Base-by-base conservation (phyloP, 2,797 vertebrate species). In the Oryzias dopingdopingensis region DNA sequence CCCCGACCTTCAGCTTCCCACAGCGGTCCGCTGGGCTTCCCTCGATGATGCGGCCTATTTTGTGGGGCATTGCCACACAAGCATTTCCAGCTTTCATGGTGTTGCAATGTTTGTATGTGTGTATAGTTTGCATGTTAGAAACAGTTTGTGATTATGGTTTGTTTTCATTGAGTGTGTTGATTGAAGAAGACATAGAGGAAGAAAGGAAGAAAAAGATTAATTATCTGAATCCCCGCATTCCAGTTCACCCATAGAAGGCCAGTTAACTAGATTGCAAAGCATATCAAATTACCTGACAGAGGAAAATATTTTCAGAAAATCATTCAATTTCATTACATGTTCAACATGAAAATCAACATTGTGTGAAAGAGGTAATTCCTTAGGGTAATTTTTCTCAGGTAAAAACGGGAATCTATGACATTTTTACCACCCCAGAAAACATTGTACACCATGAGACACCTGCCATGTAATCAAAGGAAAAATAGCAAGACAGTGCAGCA, bases 51-150 rank as follows among this genome's bases (percentile, higher is more conserved):
- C 97, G 95, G 85, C 97, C 97, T 96, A 99, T 99, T 98, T 99
- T 99, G 95, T 99, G 97, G 91, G 97, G 97, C 97, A 99, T 99
- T 92, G 96, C 97, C 94, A 98, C 97, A 95, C 96, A 98, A 88
- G 96, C 94, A 93, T 98, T 99, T 92, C 97, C 97, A 85, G 94
- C 96, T 99, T 93, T 94, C 61, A 70, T 90, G 62, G 46, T 12
- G 40, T 84, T 40, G 56, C 85, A 15, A 48, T 77, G 80, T 88
- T 74, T 68, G 50, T 72, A 40, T 72, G 62, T 23, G 3, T 65
- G 49, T 53, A 6, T 37, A 80, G 71, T 58, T 56, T 66, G 52
- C 48, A 74, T 63, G 14, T 78, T 48, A 47, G n/a, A 50, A 54
- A 51, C 20, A 42, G 44, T 42, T 47, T 48, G 42, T 44, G 41